Evolutionary conservation across 1,140 invertebrate genomes (phyloP), one percentile per base, ranked within the genome.

Genomic region (Phthorimaea operculella): DNA sequence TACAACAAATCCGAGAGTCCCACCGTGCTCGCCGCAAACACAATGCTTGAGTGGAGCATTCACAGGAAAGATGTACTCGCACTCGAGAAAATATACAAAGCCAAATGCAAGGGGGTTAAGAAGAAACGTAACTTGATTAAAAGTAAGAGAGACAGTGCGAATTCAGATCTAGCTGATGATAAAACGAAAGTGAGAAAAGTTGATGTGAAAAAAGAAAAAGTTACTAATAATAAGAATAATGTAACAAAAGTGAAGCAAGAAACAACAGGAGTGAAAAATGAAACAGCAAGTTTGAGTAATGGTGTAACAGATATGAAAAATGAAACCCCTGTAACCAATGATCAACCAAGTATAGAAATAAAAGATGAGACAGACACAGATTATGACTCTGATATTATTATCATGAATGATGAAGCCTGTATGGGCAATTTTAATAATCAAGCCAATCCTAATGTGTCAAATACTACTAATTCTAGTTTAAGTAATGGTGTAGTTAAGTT

Each of bases 1-100:
- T 96, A 96, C 72, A 86, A 87, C 49, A 76, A 86, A 18, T 73
- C 87, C 8, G 74, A 86, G 1, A 93, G 96, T 87, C 91, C 92
- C 0, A 93, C 90, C 2, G 89, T 89, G 44, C 42, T 65, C 52
- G 75, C 78, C n/a, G 66, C 75, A 15, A 52, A 51, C 21, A 49
- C 63, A n/a, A 63, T 82, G 7, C 61, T 84, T 45, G 74, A 81
- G 44, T 84, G 81, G 81, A 79, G 74, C 1, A 77, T 84, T 47
- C 61, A 60, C 4, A 71, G 73, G 52, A 74, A 72, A 62, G 74
- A 79, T 62, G 69, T 84, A 16, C 6, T 77, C 33, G 57, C 68
- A 39, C 39, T 84, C 54, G 79, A 84, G 52, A 84, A 83, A 60
- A 61, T 70, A 16, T 84, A 66, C 44, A 83, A 84, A 74, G 60